phyloP scores from a whole-genome alignment of 2,888 invertebrate genomes.

The Junonia oenone region DNA sequence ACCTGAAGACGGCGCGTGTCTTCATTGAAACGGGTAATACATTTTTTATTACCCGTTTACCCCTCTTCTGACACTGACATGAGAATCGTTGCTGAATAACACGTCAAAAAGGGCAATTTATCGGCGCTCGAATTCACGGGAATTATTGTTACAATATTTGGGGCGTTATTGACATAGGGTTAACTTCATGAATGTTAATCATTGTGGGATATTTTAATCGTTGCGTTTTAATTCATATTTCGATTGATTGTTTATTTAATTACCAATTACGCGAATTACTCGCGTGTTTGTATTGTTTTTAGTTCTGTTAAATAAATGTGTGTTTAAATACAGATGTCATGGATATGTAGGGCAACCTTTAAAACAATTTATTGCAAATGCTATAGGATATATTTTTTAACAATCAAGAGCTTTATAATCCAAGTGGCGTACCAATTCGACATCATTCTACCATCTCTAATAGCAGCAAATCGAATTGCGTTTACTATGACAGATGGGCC shows the following conservation, averaged over 20 bases:
- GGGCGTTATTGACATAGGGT: slow-evolving; percentile 53
- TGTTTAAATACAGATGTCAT: no score
- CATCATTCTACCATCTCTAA: slow-evolving; percentile 49
- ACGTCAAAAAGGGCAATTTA: slow-evolving; percentile 75
- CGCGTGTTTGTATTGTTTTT: not conserved
- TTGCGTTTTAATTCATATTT: slow-evolving; percentile 18
- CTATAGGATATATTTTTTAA: not conserved
- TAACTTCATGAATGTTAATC: slow-evolving; percentile 44
- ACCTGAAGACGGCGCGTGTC: slow-evolving; percentile 49
- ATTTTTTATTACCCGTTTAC: slow-evolving; percentile 49
- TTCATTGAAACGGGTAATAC: slow-evolving; percentile 43
- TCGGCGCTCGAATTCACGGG: slow-evolving; percentile 56
- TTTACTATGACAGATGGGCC: slow-evolving; percentile 65
- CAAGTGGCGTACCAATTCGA: slow-evolving; percentile 36
- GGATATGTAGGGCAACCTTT: no score
- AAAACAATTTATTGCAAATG: not conserved
- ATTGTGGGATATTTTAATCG: slow-evolving; percentile 21
- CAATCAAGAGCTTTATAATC: slow-evolving; percentile 18
- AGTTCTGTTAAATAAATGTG: not conserved
- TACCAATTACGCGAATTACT: not conserved
- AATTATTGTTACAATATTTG: slow-evolving; percentile 69
- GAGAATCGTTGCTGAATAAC: slow-evolving; percentile 60
- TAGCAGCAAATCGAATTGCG: slow-evolving; percentile 67
- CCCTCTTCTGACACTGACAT: slow-evolving; percentile 50
- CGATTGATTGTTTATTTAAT: not conserved